These are phyloP conservation scores for Cyphomyrmex costatus DNA, from an alignment of 1,140 invertebrate species.

Conservation along the genomic window DNA sequence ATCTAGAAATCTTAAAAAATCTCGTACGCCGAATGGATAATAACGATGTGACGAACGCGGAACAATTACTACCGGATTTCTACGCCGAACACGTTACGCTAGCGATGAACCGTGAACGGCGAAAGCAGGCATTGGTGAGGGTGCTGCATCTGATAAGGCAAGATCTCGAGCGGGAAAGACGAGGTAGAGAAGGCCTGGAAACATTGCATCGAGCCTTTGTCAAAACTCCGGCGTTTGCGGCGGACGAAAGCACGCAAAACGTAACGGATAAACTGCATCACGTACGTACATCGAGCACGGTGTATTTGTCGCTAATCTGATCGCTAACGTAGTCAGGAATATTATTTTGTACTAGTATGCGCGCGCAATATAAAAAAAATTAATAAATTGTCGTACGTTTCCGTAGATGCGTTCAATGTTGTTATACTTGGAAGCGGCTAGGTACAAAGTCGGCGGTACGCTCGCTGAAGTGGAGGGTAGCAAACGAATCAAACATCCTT, in stretches of 20 bases:
- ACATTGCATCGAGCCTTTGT: conserved; percentile 96
- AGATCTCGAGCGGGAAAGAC: conserved; percentile 94
- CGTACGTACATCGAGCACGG: conserved; percentile 89
- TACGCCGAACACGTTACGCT: conserved; percentile 97
- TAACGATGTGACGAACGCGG: conserved; percentile 84
- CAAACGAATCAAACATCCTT: conserved; percentile 91
- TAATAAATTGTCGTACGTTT: background rate
- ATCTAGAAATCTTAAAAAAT: conserved; percentile 90
- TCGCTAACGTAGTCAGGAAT: background rate
- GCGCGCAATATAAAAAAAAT: background rate
- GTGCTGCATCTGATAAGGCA: conserved; percentile 93
- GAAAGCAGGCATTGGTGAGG: conserved; percentile 94
- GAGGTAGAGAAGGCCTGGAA: conserved; percentile 95
- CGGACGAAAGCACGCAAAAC: conserved; percentile 96
- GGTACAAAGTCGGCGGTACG: conserved; percentile 94
- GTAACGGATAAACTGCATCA: conserved; percentile 96
- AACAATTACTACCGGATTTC: conserved; percentile 96
- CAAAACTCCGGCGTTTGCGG: conserved; percentile 95
- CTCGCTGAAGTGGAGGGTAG: conserved; percentile 93
- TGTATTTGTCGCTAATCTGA: background rate
- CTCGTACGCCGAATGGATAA: conserved; percentile 87
- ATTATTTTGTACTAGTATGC: background rate
- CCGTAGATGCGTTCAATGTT: conserved; percentile 96
- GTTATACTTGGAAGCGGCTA: conserved; percentile 95
- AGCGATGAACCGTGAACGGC: conserved; percentile 96